Base-by-base conservation (phyloP, 1,140 invertebrate species). In the Apolygus lucorum region DNA sequence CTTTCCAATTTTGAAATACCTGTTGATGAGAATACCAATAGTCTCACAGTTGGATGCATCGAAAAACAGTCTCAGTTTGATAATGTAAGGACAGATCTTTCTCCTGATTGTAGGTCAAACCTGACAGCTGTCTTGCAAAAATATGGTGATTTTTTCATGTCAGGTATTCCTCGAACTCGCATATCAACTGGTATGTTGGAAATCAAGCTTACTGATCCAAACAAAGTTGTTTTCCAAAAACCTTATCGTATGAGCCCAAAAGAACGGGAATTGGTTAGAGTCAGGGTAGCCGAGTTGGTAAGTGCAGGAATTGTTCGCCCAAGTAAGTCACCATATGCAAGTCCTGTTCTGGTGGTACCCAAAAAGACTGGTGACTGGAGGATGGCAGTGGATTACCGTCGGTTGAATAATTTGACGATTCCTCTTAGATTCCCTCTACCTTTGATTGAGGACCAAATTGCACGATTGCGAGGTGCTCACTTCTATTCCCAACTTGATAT, bases 401-500 rank as follows among this genome's bases (percentile, higher is more conserved):
- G 13, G 27, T 26, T 28, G 8, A 64, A 64, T 64, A 26, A 13
- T 21, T 8, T 27, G 13, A 64, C 63, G 14, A 64, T 64, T 29
- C 63, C 63, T 64, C 13, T 27, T 11, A 8, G 63, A 11, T 64
- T 27, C 27, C 63, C 63, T 17, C 28, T 64, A 2, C 63, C 63
- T 11, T 29, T 64, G 63, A 64, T 64, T 27, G 24, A 26, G 27
- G 63, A 64, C 28, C 63, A 64, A 28, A 64, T 64, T 64, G 24
- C 63, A 26, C 22, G 63, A 17, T 29, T 29, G 25, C 28, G 63
- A 13, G 28, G 63, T 27, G 63, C 63, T 21, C 4, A 28, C 4
- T 64, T 64, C 28, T 24, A 64, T 64, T 64, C 63, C 28, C 25
- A 64, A 28, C 25, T 64, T 27, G n/a, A n/a, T n/a, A n/a, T n/a